Conservation (phyloP, 2,888 invertebrate genomes). For the Tachystola acroxantha region DNA sequence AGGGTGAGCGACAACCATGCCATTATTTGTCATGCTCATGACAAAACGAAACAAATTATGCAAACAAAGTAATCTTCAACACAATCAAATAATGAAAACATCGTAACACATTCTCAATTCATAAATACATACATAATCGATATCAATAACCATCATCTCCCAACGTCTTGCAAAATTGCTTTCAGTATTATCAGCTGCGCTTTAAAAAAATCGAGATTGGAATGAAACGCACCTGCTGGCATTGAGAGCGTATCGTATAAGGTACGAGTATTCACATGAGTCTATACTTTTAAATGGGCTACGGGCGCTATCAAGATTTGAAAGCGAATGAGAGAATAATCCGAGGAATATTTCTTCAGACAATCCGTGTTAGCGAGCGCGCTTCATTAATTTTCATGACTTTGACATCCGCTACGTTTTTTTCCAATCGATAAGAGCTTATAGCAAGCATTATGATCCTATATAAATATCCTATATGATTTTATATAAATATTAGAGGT, state of each 20-base stretch:
- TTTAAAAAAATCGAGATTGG: constrained; percentile 9
- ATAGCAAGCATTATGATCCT: too few species aligned
- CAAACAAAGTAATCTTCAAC: too few species aligned
- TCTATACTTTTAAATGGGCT: neutral
- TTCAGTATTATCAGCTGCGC: constrained; percentile 9
- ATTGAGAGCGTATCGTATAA: constrained; percentile 9
- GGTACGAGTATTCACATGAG: neutral
- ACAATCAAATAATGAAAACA: too few species aligned
- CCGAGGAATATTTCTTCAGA: neutral
- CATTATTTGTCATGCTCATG: too few species aligned
- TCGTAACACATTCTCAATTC: too few species aligned
- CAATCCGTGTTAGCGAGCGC: neutral
- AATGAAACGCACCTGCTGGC: constrained; percentile 15
- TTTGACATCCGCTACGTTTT: neutral
- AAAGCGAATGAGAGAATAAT: neutral
- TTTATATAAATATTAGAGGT: too few species aligned
- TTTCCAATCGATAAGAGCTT: neutral
- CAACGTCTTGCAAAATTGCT: constrained; percentile 6
- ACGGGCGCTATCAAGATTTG: neutral
- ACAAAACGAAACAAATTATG: too few species aligned
- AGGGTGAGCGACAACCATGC: too few species aligned
- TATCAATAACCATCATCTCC: neutral
- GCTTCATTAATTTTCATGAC: neutral
- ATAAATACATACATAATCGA: too few species aligned
- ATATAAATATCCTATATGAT: too few species aligned